phyloP scores from a whole-genome alignment of 2,888 invertebrate species.

The Pyrrhosoma nymphula region DNA sequence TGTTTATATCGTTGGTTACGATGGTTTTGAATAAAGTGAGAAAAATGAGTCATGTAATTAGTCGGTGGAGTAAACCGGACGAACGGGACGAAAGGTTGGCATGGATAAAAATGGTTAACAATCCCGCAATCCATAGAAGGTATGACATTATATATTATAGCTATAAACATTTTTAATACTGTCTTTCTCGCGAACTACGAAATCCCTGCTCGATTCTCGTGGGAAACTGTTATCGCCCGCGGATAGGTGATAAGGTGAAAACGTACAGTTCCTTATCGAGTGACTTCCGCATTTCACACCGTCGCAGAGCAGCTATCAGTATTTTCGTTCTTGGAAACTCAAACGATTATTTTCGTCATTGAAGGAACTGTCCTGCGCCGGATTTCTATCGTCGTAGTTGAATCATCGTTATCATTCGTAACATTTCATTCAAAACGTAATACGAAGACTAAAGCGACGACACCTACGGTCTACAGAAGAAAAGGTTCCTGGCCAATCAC shows the following conservation, averaged over 20 bases:
- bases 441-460: neutral
- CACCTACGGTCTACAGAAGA: neutral
- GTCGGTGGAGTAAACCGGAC: neutral
- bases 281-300: conserved; percentile 3
- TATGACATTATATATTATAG: neutral
- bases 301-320: neutral
- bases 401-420: neutral
- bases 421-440: neutral
- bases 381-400: neutral
- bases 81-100: neutral
- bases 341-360: neutral
- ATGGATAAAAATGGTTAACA: neutral
- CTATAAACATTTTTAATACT: neutral
- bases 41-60: neutral
- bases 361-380: neutral
- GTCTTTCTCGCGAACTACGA: neutral
- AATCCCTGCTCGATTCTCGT: neutral
- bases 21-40: neutral
- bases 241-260: neutral
- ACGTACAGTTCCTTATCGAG: neutral
- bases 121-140: neutral
- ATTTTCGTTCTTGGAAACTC: neutral
- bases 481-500: neutral
- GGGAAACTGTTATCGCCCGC: neutral
- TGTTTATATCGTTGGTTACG: neutral